Base-by-base conservation (phyloP, 2,113 vertebrate species). In the Paradoxurus hermaphroditus region DNA sequence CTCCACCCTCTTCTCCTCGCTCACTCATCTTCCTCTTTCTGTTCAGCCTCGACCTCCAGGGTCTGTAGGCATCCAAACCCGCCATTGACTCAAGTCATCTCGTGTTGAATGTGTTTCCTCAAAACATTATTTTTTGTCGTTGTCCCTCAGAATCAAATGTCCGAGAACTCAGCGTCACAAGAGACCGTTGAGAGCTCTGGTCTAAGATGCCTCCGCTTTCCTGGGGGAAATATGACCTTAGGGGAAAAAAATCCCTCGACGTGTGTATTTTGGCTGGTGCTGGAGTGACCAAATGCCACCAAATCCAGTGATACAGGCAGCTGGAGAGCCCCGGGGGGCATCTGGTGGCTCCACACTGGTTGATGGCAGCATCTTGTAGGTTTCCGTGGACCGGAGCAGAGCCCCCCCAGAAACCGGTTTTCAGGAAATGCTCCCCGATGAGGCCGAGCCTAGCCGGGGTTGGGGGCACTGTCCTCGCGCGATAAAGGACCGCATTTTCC, bases 261-360 rank as follows among this genome's bases (percentile, higher is more conserved):
- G 3, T 4, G 4, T 3, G 4, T 8, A 25, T 36, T 41, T 36
- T 9, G 34, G 15, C 34, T 44, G 62, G 8, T 29, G 4, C 7
- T 15, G 5, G 2, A 53, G 16, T n/a, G 65, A 36, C 18, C 23
- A 4, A 29, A 21, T 51, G 41, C 16, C 53, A 44, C 59, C 41
- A 27, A 8, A 10, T 25, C 68, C 67, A n/a, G 39, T 6, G 25
- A 9, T 3, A 23, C 44, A 87, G 10, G 63, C 21, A 16, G 41
- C 8, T 14, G 39, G 49, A 77, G 16, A 70, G 51, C 27, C 51
- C 0, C 2, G 23, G 15, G 29, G 7, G 70, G 25, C 2, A 0
- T 25, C 49, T 34, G 31, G 21, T 0, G 36, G 75, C 13, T 63
- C 31, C 39, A 14, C 44, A 13, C 10, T 68, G 4, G 18, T 12